Evolutionary conservation across 2,888 invertebrate genomes (phyloP).

Genomic region (Nasonia oneida): DNA sequence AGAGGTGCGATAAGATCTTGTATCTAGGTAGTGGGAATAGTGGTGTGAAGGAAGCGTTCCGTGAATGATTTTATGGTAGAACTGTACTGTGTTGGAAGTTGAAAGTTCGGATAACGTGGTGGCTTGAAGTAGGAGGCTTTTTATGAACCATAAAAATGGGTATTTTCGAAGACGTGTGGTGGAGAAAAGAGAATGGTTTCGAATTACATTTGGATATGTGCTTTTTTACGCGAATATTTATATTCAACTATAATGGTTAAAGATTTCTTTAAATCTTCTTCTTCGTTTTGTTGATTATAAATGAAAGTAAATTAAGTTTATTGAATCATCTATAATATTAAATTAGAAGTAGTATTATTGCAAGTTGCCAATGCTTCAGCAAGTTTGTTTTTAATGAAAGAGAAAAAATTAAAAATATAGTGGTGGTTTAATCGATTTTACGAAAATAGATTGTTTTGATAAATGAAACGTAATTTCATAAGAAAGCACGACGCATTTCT

Average conservation of each 20-base stretch:
- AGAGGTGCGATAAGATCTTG: background rate
- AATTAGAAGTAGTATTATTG: too few relatives aligned
- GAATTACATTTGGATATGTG: background rate
- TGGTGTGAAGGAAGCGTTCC: background rate
- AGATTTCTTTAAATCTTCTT: background rate
- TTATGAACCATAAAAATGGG: background rate
- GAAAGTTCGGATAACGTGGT: background rate
- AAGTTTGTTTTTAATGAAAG: background rate
- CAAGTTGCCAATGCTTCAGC: background rate
- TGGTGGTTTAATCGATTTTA: background rate
- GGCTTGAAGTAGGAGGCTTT: background rate
- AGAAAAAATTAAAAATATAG: background rate
- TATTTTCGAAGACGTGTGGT: conserved; percentile 10
- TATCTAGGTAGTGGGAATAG: background rate
- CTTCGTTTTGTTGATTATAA: background rate
- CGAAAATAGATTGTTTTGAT: background rate
- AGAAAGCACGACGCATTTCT: background rate
- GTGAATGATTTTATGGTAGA: background rate
- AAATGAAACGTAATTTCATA: background rate
- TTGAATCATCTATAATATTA: too few relatives aligned
- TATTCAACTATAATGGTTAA: background rate
- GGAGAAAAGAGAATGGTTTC: background rate
- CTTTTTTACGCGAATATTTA: too few relatives aligned
- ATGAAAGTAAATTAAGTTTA: background rate
- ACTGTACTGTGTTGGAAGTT: background rate